Evolutionary conservation across 2,888 invertebrate species (phyloP).

Genomic region (Norana najaformis): DNA sequence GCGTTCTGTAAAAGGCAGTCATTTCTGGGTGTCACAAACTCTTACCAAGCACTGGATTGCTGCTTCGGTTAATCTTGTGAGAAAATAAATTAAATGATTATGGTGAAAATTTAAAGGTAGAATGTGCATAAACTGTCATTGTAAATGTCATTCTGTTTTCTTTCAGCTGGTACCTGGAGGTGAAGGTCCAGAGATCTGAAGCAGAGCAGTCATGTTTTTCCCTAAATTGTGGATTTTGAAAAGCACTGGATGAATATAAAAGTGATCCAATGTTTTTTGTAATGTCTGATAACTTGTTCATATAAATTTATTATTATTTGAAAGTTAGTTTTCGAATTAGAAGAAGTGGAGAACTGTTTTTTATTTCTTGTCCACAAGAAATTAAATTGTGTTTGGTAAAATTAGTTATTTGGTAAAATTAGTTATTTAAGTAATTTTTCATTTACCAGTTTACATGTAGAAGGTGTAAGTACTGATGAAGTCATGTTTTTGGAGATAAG

Average conservation of each 20-base stretch:
- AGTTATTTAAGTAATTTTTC: background rate
- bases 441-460: background rate
- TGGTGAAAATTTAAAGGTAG: background rate
- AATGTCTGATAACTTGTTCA: background rate
- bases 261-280: background rate
- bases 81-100: background rate
- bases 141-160: background rate
- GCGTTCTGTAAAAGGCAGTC: background rate
- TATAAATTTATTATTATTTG: background rate
- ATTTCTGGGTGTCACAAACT: background rate
- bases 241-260: conserved; percentile 13
- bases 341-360: conserved; percentile 9
- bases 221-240: background rate
- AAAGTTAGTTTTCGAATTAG: background rate
- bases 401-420: background rate
- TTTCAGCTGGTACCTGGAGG: conserved; percentile 46
- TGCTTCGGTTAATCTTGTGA: background rate
- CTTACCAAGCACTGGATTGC: background rate
- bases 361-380: too few species aligned
- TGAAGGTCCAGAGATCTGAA: conserved; percentile 43
- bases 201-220: background rate
- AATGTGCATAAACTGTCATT: background rate
- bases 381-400: too few species aligned
- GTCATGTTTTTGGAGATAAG: background rate
- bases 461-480: background rate